Percentiles rank a stretch among this genome's conserved stretches.
These are phyloP conservation scores for Euglossa dilemma DNA, from an alignment of 1,140 invertebrate species.

Conservation along the genomic window DNA sequence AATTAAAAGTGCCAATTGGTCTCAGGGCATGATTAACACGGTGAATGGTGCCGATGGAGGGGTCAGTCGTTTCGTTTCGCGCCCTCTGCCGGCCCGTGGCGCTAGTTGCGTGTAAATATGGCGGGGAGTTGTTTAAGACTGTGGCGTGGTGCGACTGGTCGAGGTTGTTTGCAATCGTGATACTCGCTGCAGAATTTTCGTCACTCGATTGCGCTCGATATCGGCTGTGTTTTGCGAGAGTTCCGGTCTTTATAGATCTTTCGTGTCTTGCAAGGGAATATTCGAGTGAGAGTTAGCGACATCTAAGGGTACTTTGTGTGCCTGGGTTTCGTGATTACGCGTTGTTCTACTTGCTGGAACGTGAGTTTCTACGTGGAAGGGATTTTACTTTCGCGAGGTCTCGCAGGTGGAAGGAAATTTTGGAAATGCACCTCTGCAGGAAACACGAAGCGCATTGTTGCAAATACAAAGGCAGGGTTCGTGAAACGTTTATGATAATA, in stretches of 20 bases:
- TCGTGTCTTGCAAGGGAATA: no score
- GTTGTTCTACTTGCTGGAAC: no score
- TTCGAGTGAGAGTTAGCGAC: neutral
- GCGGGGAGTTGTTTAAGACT: neutral
- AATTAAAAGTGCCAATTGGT: slow-evolving; percentile 79
- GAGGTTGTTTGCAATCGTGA: neutral
- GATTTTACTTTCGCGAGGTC: no score
- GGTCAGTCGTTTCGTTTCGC: neutral
- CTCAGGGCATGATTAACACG: slow-evolving; percentile 46
- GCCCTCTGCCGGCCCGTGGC: neutral
- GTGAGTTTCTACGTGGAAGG: no score
- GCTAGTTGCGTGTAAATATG: neutral
- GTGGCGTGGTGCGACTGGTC: neutral
- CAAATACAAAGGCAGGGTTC: no score
- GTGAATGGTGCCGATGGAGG: slow-evolving; percentile 8
- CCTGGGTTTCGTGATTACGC: no score
- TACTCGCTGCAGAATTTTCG: neutral
- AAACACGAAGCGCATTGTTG: no score
- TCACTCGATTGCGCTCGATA: neutral
- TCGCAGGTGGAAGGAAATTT: no score
- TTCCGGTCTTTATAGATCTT: neutral
- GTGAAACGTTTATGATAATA: no score
- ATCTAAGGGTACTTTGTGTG: neutral
- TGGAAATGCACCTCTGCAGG: no score
- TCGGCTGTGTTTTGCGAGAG: neutral